Base-by-base conservation (phyloP, 2,797 vertebrate genomes). In the Melanotaenia maccullochi region DNA sequence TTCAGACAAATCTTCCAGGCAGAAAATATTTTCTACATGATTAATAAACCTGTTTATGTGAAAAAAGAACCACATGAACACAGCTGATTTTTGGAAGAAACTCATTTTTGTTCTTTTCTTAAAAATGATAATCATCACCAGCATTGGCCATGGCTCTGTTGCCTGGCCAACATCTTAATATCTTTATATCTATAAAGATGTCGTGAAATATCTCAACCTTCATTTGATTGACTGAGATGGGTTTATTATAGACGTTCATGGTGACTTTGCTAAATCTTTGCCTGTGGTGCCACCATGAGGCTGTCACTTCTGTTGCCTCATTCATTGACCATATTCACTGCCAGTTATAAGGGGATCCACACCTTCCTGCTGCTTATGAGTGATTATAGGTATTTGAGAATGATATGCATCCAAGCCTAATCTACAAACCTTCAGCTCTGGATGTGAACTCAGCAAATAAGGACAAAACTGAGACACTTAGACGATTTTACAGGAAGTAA, bases 81-180 rank as follows among this genome's bases (percentile, higher is more conserved):
- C 12, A 14, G 24, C 12, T 5, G 13, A 25, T 54, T 54, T 4
- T 16, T 58, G 12, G 25, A 32, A 35, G 25, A 42, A 18, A 11
- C 3, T 13, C 9, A 1, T 1, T 20, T 8, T 25, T 36, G 35
- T 44, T 12, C 40, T 57, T 22, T 5, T n/a, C 60, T 82, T 60
- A 82, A 83, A 67, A 59, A 71, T 60, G 76, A 82, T 75, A 79
- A 47, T 83, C 68, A 78, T 66, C 16, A 59, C 18, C 4, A 65
- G 56, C 47, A 57, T 20, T 9, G 30, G 22, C 40, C 49, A 11
- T 13, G 54, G 40, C 14, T 18, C 51, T 54, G 51, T 54, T 54
- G 24, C 51, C 13, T 28, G 51, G 51, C 9, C 24, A 14, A 28
- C 51, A 28, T 25, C 51, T 14, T 28, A 25, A 25, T 25, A 28